Percentiles rank a stretch among this genome's conserved stretches.
phyloP scores from a whole-genome alignment of 1,140 invertebrate species.

The Amphibalanus amphitrite region DNA sequence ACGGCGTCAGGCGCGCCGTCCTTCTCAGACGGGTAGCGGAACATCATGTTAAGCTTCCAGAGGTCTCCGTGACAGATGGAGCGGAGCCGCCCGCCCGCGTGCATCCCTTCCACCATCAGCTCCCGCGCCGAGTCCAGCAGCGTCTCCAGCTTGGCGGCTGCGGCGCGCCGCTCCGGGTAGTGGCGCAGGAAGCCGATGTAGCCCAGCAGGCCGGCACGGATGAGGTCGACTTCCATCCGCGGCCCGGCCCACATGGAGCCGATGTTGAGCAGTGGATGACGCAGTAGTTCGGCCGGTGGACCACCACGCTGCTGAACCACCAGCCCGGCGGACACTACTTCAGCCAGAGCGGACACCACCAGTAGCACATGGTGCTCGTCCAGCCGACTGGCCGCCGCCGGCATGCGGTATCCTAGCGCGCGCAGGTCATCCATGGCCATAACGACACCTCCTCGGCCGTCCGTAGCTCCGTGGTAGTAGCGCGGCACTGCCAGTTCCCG shows the following conservation, averaged over 20 bases:
- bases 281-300: neutral
- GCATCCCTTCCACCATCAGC: neutral
- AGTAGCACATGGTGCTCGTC: neutral
- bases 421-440: constrained; percentile 1
- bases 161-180: neutral
- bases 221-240: neutral
- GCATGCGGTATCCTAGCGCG: neutral
- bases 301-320: neutral
- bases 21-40: neutral
- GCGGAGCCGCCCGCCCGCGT: neutral
- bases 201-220: neutral
- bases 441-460: neutral
- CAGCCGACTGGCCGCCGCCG: neutral
- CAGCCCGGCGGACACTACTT: neutral
- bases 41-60: constrained; percentile 3
- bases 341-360: neutral
- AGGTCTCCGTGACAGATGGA: neutral
- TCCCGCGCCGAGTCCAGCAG: neutral
- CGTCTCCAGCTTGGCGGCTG: neutral
- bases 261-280: neutral
- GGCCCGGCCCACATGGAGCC: neutral
- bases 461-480: neutral
- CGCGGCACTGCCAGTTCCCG: neutral
- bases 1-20: neutral
- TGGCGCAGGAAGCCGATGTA: constrained; percentile 2